Evolutionary conservation across 2,888 invertebrate genomes (phyloP), one percentile per base, ranked within the genome.

Genomic region (Troides helena): DNA sequence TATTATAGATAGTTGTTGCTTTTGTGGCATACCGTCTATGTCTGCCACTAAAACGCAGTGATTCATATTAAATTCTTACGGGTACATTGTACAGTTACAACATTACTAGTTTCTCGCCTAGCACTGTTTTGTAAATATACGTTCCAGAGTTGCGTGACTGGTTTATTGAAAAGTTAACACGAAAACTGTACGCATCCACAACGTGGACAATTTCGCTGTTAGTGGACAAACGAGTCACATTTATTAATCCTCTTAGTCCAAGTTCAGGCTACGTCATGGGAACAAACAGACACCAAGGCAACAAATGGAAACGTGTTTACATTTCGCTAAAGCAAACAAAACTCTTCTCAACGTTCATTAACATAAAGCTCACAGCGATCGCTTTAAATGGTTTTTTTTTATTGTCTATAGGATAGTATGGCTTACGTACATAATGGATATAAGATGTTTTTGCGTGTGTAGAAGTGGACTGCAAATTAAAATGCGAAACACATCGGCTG

Each of bases 51-150:
- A 39, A 39, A 39, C 56, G 30, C 57, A 50, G 43, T 65, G 39
- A 65, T n/a, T 23, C 10, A 57, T 17, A 50, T 64, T 56, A 65
- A 65, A 69, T 65, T 65, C 62, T 36, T 46, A 36, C 30, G 36
- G 4, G 65, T 66, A 58, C 23, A 39, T n/a, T 63, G 18, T 63
- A 62, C 43, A 62, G 65, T 69, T 69, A 62, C 63, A 63, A 62
- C 69, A 69, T 30, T 17, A 23, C 57, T 57, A 62, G 65, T 46
- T 57, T 57, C 43, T 65, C 50, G 18, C 6, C 62, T 62, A 69
- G 50, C 62, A 25, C 25, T 69, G 62, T 62, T 69, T 69, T 62
- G 65, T 65, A 69, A 69, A 69, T 65, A 50, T 69, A 69, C 69
- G 69, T 62, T 69, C 57, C 23, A 25, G 30, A 59, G 56, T 25